Percentiles rank a stretch among this genome's conserved stretches.
Conservation (phyloP, 2,113 vertebrate genomes). For the Marcusenius ussheri region DNA sequence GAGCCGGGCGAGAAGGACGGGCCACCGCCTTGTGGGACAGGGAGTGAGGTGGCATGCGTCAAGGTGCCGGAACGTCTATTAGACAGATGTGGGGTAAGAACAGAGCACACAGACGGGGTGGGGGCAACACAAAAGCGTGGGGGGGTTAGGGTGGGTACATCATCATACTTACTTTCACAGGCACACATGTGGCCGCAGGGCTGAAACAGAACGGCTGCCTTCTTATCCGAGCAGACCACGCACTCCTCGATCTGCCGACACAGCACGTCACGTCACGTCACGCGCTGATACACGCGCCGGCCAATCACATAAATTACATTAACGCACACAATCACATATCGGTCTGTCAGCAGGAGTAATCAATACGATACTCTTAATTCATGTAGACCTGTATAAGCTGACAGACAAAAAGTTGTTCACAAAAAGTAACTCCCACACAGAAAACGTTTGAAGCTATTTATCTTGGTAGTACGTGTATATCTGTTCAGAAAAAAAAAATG, state of each 20-base stretch:
- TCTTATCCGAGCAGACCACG: slow-evolving; percentile 98
- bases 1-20: not conserved
- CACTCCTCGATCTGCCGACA: slow-evolving; percentile 89
- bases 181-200: slow-evolving; percentile 99
- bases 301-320: not conserved
- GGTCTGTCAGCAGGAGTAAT: not conserved
- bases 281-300: not conserved
- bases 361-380: not conserved
- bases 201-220: slow-evolving; percentile 94
- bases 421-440: not conserved
- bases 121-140: no score
- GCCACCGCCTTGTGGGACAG: not conserved
- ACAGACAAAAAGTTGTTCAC: not conserved
- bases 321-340: not conserved
- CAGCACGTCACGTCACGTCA: not conserved
- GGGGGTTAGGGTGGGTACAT: not conserved
- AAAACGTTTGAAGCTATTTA: not conserved
- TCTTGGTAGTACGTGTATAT: not conserved
- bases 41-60: not conserved
- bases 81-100: not conserved
- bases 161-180: slow-evolving; percentile 91
- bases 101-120: not conserved
- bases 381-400: not conserved
- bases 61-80: not conserved
- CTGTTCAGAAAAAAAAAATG: not conserved